Conservation (phyloP, 2,888 invertebrate genomes). For the Aleiodes testaceus region DNA sequence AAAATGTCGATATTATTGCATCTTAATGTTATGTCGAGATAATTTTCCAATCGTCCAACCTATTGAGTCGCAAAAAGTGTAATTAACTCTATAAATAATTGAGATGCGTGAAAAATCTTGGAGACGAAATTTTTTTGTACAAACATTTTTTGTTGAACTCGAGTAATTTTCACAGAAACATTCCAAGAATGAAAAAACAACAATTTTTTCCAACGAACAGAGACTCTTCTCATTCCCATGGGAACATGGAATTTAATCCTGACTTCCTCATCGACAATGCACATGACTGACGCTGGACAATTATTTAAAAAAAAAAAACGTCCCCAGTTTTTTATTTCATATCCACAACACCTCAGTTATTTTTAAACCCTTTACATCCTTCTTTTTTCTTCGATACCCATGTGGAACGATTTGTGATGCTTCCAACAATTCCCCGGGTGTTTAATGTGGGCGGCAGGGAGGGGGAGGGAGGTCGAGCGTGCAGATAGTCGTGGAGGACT, state of each 20-base stretch:
- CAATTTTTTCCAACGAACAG: too few species aligned
- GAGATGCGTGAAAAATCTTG: too few species aligned
- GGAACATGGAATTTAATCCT: not conserved
- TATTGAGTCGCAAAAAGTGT: too few species aligned
- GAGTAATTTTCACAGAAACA: too few species aligned
- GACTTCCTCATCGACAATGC: conserved; percentile 2
- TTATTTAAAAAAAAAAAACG: not conserved
- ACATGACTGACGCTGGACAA: conserved; percentile 1
- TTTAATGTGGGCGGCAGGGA: conserved; percentile 4
- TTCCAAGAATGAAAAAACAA: too few species aligned
- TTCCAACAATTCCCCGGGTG: not conserved
- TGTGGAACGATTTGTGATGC: not conserved
- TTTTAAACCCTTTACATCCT: not conserved
- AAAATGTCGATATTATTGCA: too few species aligned
- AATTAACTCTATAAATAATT: too few species aligned
- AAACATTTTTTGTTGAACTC: too few species aligned
- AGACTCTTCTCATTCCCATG: not conserved
- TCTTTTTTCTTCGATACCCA: not conserved
- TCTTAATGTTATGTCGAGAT: too few species aligned
- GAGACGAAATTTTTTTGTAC: too few species aligned
- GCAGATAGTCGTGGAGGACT: not conserved
- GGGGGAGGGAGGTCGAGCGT: not conserved
- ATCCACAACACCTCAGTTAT: not conserved
- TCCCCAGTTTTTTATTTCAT: not conserved
- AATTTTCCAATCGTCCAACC: too few species aligned